These are phyloP conservation scores for Heliocidaris erythrogramma DNA, from an alignment of 35 echinoderm and acorn worm species.

Conservation along the genomic window DNA sequence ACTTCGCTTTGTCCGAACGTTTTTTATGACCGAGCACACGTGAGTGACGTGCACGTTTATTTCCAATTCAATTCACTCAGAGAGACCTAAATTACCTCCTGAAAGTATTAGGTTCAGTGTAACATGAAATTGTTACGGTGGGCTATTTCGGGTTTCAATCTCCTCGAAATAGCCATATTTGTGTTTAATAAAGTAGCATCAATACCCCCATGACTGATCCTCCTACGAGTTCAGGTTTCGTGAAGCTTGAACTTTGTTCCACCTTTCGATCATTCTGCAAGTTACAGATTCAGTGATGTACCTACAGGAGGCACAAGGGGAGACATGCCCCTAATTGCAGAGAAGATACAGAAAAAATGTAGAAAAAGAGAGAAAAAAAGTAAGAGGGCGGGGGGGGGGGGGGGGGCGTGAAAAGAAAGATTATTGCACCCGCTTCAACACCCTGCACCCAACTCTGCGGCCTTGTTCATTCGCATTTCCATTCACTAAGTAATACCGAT, in stretches of 20 bases:
- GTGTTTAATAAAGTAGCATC: neutral
- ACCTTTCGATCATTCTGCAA: neutral
- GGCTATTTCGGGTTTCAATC: neutral
- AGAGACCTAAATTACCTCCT: neutral
- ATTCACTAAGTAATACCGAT: too few relatives aligned
- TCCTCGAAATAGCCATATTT: neutral
- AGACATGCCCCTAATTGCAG: too few relatives aligned
- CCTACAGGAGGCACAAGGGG: too few relatives aligned
- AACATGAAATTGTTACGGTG: neutral
- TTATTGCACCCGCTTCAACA: too few relatives aligned
- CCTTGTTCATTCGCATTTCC: too few relatives aligned
- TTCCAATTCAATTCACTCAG: neutral
- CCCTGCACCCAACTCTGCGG: too few relatives aligned
- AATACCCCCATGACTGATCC: neutral
- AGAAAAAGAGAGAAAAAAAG: too few relatives aligned
- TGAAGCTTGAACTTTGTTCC: neutral
- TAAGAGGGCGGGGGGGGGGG: too few relatives aligned
- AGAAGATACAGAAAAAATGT: too few relatives aligned
- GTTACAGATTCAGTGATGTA: too few relatives aligned
- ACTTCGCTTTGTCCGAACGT: neutral
- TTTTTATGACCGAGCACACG: neutral
- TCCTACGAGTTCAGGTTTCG: neutral
- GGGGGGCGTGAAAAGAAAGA: too few relatives aligned
- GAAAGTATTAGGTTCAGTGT: neutral
- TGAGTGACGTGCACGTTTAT: neutral